These are phyloP conservation scores for Mormyrops attenuatus DNA, from an alignment of 2,797 vertebrate genomes.

Conservation along the genomic window DNA sequence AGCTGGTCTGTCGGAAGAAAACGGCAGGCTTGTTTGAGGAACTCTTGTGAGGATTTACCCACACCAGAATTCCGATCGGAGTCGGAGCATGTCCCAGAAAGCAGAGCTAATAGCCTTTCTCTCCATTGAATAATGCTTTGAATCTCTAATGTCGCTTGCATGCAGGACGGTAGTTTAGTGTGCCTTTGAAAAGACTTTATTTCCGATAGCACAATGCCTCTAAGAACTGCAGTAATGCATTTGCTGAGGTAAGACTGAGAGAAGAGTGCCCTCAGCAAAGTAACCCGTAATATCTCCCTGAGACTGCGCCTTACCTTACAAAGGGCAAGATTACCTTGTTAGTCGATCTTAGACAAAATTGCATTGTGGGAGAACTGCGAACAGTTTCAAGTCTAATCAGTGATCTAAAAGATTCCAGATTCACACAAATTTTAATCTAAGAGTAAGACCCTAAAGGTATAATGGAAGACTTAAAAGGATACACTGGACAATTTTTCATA, in stretches of 20 bases:
- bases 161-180: constrained; percentile 54
- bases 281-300: constrained; percentile 34
- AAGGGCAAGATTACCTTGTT: constrained; percentile 26
- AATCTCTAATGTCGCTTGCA: constrained; percentile 57
- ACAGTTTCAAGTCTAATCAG: background rate
- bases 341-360: constrained; percentile 17
- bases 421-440: background rate
- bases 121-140: constrained; percentile 63
- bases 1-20: constrained; percentile 42
- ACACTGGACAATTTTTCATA: constrained; percentile 16
- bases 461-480: background rate
- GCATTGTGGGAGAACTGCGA: constrained; percentile 5
- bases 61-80: constrained; percentile 55
- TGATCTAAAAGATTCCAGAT: background rate
- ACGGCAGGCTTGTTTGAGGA: constrained; percentile 47
- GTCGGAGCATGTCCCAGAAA: constrained; percentile 60
- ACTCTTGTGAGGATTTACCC: constrained; percentile 58
- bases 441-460: background rate
- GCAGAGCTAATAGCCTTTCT: constrained; percentile 60
- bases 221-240: constrained; percentile 52
- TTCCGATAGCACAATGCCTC: constrained; percentile 43
- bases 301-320: constrained; percentile 21
- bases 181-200: constrained; percentile 55
- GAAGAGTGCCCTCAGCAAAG: constrained; percentile 19
- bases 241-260: constrained; percentile 42